These are phyloP conservation scores for Saccostrea echinata DNA, from an alignment of 1,140 invertebrate genomes.

Conservation along the genomic window DNA sequence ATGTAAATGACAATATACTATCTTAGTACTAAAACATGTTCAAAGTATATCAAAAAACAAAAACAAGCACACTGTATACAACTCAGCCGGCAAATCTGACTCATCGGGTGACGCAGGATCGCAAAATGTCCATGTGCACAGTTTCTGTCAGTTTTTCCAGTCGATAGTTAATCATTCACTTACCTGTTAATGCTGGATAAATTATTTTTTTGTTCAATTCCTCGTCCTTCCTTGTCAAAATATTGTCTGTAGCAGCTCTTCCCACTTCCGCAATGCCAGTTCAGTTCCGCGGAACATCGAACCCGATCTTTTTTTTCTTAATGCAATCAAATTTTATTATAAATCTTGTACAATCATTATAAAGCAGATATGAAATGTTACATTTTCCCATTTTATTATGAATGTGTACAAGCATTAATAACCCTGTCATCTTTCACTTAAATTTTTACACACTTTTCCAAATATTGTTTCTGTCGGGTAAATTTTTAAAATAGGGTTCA, in stretches of 20 bases:
- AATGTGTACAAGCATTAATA: too few species aligned
- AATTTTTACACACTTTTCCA: too few species aligned
- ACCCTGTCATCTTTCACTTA: too few species aligned
- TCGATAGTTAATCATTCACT: not conserved
- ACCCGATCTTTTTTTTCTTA: slow-evolving; percentile 22
- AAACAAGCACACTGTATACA: not conserved
- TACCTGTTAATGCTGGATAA: not conserved
- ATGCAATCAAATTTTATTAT: too few species aligned
- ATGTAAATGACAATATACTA: too few species aligned
- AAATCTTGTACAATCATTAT: too few species aligned
- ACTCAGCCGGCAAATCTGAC: not conserved
- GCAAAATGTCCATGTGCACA: not conserved
- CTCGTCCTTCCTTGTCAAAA: not conserved
- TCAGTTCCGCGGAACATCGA: not conserved
- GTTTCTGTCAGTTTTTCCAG: not conserved
- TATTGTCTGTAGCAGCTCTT: slow-evolving; percentile 14
- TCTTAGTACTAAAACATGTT: too few species aligned
- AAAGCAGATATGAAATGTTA: too few species aligned
- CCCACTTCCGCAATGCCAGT: slow-evolving; percentile 21
- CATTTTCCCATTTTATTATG: too few species aligned
- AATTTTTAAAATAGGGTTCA: too few species aligned
- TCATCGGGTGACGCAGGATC: not conserved
- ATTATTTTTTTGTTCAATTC: not conserved
- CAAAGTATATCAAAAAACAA: too few species aligned
- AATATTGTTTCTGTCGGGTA: too few species aligned